phyloP scores from a whole-genome alignment of 2,888 invertebrate genomes.

The Tetragonisca angustula region DNA sequence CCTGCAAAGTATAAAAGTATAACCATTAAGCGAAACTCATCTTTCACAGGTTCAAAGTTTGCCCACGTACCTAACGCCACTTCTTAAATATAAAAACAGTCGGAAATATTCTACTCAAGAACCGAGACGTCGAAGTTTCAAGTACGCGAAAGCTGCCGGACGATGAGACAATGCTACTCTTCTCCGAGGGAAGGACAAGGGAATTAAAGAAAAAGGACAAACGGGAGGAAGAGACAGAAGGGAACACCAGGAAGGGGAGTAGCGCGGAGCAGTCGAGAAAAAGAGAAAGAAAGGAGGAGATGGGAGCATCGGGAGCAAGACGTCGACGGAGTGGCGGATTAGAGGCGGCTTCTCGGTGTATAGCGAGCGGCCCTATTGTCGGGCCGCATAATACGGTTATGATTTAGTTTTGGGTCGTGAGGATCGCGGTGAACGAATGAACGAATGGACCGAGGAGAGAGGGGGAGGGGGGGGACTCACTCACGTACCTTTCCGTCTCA shows the following conservation, averaged over 20 bases:
- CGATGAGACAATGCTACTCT: background rate
- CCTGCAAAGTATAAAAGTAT: background rate
- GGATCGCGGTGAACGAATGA: constrained; percentile 68
- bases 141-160: background rate
- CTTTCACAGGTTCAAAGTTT: no score
- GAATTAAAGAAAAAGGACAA: constrained; percentile 7
- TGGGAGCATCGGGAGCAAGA: constrained; percentile 69
- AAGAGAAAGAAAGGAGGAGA: constrained; percentile 56
- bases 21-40: no score
- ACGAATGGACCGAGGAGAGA: constrained; percentile 53
- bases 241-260: constrained; percentile 5
- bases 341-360: constrained; percentile 81
- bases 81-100: background rate
- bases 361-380: constrained; percentile 75
- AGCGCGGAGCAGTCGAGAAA: background rate
- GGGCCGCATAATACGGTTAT: constrained; percentile 82
- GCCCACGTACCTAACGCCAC: background rate
- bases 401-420: constrained; percentile 81
- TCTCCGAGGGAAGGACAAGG: background rate
- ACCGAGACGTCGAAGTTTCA: background rate
- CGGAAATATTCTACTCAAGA: background rate
- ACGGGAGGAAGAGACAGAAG: constrained; percentile 15
- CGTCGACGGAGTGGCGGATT: constrained; percentile 76
- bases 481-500: constrained; percentile 53
- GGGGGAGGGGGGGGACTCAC: constrained; percentile 47